phyloP scores from a whole-genome alignment of 2,888 invertebrate genomes.

The Seira ritae region DNA sequence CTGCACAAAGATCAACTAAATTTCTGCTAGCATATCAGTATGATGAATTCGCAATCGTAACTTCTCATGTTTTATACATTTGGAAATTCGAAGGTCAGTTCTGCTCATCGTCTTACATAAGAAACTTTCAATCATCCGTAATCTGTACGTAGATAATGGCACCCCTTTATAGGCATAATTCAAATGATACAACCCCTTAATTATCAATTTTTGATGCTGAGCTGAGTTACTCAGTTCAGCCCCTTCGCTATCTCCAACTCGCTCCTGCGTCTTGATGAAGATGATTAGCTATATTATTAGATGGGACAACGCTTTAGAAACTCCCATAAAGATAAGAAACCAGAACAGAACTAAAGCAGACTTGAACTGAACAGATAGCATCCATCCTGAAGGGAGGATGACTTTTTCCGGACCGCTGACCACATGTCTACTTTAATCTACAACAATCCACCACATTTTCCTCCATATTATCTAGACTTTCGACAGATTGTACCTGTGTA shows the following conservation, averaged over 20 bases:
- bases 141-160: no score
- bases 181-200: no score
- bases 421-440: constrained; percentile 54
- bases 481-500: not conserved
- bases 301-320: constrained; percentile 2
- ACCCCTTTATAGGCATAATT: no score
- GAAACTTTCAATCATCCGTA: no score
- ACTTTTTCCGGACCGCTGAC: constrained; percentile 59
- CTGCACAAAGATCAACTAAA: no score
- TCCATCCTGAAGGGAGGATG: constrained; percentile 40
- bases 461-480: not conserved
- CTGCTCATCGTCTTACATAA: no score
- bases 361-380: not conserved
- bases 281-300: not conserved
- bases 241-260: not conserved
- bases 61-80: not conserved
- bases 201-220: no score
- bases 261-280: constrained; percentile 4
- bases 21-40: no score
- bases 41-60: no score
- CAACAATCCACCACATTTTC: constrained; percentile 9
- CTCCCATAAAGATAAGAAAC: constrained; percentile 18
- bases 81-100: constrained; percentile 58
- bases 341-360: not conserved
- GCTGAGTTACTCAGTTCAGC: no score